These are phyloP conservation scores for Daphoenositta chrysoptera DNA, from an alignment of 2,113 vertebrate genomes.

Conservation along the genomic window DNA sequence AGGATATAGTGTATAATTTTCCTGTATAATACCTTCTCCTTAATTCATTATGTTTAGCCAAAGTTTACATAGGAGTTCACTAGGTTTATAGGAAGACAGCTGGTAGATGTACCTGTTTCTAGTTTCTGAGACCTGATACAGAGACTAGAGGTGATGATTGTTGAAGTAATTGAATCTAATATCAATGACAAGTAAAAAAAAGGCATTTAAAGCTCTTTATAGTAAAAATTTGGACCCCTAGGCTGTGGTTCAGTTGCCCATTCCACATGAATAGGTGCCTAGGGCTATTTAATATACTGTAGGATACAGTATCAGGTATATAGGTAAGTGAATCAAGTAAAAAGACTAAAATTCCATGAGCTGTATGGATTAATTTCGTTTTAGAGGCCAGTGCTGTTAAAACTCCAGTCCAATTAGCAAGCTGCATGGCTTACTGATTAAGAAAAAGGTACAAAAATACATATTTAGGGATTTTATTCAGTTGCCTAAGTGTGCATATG, in stretches of 20 bases:
- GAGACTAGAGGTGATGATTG: neutral
- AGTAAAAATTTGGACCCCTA: neutral
- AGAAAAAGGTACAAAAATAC: neutral
- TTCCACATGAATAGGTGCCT: rapidly evolving
- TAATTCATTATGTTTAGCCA: neutral
- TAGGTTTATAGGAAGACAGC: neutral
- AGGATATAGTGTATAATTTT: neutral
- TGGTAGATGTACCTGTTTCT: neutral
- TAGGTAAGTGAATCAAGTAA: neutral
- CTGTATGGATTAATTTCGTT: neutral
- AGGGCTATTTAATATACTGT: neutral
- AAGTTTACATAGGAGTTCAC: neutral
- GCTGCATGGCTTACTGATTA: neutral
- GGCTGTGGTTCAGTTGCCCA: neutral
- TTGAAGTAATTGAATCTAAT: neutral
- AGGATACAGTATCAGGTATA: neutral
- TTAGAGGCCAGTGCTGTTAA: neutral
- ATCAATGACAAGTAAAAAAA: neutral
- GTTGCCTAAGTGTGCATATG: rapidly evolving
- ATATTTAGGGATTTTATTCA: neutral
- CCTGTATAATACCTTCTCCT: neutral
- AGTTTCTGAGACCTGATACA: neutral
- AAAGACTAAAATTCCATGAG: neutral
- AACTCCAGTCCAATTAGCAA: neutral
- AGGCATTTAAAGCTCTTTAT: neutral